Evolutionary conservation across 92 coral and sea anemone genomes (phyloP), one percentile per base, ranked within the genome.

Genomic region (Porites divaricata): DNA sequence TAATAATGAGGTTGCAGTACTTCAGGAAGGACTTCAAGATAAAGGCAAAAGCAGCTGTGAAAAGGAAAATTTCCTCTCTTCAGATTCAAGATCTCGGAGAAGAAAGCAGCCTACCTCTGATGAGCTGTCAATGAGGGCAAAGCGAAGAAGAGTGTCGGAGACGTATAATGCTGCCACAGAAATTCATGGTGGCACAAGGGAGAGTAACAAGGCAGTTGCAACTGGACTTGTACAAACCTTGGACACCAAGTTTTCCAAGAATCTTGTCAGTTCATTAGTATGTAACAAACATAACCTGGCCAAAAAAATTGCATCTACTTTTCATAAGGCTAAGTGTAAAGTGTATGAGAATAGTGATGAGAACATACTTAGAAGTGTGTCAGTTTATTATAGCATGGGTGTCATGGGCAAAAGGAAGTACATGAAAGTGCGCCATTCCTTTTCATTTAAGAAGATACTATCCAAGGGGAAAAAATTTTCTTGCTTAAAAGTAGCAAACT

Each of bases 331-430:
- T 24, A 70, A 85, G 70, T 78, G 66, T 26, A 76, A 50, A 24
- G 58, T 41, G 77, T 85, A 85, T 78, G 89, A 85, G 70, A 85
- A 78, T 67, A 67, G 84, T 85, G 79, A 67, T 52, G 89, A 85
- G 12, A 86, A 79, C 80, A 70, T 86, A 79, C 85, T 86, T 70
- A 86, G 81, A 86, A 86, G 86, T 63, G 76, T 86, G 74, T 57
- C 90, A 86, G 90, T 86, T 86, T 86, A 86, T 64, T 86, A 86
- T 22, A 63, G 85, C 72, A 80, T 72, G 78, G 90, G 89, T 67
- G 78, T 79, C 22, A 86, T 86, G 81, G 85, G 89, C 72, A 85
- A 85, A 68, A 85, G 84, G 66, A 85, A 85, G 84, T 85, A 85
- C 77, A 85, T 77, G 76, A 85, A 77, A 70, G 86, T 71, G 15